Conservation (phyloP, 2,888 invertebrate genomes). For the Altica lythri region DNA sequence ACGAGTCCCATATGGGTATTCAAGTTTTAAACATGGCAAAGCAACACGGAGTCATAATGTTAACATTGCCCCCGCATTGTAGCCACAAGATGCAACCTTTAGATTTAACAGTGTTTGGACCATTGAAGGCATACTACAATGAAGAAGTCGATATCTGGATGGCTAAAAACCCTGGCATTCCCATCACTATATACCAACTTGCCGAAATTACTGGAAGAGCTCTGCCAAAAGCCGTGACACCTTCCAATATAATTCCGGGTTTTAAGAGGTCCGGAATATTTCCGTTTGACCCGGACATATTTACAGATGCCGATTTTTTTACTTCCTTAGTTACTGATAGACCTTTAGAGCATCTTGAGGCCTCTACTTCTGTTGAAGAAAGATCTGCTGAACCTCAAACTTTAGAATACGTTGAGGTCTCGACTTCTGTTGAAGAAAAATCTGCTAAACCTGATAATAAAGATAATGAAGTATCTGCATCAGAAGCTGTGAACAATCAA, state of each 20-base stretch:
- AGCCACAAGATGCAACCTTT: too few species aligned
- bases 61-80: not conserved
- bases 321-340: too few species aligned
- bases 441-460: conserved; percentile 1
- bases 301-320: too few species aligned
- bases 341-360: too few species aligned
- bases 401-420: too few species aligned
- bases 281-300: too few species aligned
- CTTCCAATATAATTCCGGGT: too few species aligned
- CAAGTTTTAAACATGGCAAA: conserved; percentile 6
- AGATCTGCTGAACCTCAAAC: too few species aligned
- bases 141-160: conserved; percentile 1
- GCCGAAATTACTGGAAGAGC: conserved; percentile 13
- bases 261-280: conserved; percentile 13
- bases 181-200: conserved; percentile 9
- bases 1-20: conserved; percentile 6
- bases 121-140: conserved; percentile 6
- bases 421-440: not conserved
- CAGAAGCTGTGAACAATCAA: conserved; percentile 6
- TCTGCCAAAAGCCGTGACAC: too few species aligned
- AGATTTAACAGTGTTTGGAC: not conserved
- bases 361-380: too few species aligned
- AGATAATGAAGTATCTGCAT: conserved; percentile 1
- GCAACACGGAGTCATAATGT: not conserved
- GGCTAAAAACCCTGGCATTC: not conserved